These are phyloP conservation scores for Lagorchestes hirsutus DNA, from an alignment of 2,797 vertebrate genomes.

Conservation along the genomic window DNA sequence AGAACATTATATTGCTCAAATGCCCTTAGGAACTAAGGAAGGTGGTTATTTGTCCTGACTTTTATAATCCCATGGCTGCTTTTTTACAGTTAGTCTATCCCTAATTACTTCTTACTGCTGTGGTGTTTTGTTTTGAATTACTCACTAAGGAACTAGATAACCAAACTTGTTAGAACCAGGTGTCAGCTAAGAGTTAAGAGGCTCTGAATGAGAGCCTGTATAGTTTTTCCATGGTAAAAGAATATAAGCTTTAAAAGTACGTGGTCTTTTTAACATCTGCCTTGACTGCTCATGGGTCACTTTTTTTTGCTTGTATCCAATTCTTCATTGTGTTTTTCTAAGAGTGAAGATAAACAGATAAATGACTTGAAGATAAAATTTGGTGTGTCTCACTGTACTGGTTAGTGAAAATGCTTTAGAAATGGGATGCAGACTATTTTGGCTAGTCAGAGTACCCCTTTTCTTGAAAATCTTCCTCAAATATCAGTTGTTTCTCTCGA, in stretches of 20 bases:
- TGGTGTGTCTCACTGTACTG: neutral
- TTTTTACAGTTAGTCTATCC: neutral
- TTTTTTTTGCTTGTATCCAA: neutral
- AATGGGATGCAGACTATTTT: neutral
- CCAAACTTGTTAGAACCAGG: neutral
- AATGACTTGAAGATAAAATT: neutral
- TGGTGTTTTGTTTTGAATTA: neutral
- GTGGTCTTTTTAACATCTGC: neutral
- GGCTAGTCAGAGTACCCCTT: neutral
- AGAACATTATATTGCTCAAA: neutral
- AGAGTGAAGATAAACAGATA: slow-evolving; percentile 40
- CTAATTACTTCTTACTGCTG: neutral
- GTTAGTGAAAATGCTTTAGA: slow-evolving; percentile 1
- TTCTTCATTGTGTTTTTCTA: slow-evolving; percentile 38
- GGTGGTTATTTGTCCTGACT: neutral
- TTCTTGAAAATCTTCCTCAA: neutral
- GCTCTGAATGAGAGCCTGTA: neutral
- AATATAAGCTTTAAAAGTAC: neutral
- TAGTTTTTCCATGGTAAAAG: neutral
- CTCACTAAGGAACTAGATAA: slow-evolving; percentile 33
- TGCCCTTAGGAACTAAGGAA: neutral
- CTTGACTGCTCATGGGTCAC: slow-evolving; percentile 6
- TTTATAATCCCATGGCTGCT: neutral
- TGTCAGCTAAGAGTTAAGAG: neutral
- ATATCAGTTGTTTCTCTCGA: neutral